These are phyloP conservation scores for Acromyrmex heyeri DNA, from an alignment of 1,140 invertebrate species.

Conservation along the genomic window DNA sequence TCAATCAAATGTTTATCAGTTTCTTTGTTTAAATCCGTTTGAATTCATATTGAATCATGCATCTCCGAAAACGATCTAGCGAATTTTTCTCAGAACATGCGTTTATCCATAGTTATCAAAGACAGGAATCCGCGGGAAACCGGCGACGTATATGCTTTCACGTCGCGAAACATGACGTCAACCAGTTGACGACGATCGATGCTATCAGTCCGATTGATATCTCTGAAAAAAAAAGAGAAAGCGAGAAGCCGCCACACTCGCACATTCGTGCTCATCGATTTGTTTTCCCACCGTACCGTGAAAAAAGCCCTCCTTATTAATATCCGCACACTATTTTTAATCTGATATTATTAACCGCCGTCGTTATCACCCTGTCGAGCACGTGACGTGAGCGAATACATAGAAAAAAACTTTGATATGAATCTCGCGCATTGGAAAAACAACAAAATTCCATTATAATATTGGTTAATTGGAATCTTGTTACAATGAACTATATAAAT, in stretches of 20 bases:
- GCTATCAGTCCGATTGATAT: conserved; percentile 71
- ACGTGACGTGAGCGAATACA: conserved; percentile 21
- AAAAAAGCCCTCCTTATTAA: conserved; percentile 57
- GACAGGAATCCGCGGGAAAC: conserved; percentile 37
- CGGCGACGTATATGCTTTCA: conserved; percentile 51
- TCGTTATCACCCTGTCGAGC: conserved; percentile 18
- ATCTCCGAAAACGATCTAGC: neutral
- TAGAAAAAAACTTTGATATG: conserved; percentile 23
- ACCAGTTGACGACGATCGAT: conserved; percentile 67
- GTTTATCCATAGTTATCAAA: conserved; percentile 42
- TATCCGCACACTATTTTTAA: conserved; percentile 65
- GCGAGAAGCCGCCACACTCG: conserved; percentile 29
- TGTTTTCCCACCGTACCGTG: conserved; percentile 66
- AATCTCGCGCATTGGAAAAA: neutral
- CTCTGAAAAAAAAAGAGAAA: conserved; percentile 28
- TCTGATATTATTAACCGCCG: conserved; percentile 54
- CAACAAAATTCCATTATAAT: conserved; percentile 28
- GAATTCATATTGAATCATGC: conserved; percentile 28
- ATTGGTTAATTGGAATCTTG: neutral
- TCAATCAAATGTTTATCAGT: neutral
- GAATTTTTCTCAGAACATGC: neutral
- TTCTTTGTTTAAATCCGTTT: neutral
- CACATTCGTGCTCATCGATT: conserved; percentile 66
- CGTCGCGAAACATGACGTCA: conserved; percentile 68
- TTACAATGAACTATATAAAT: neutral